Evolutionary conservation across 37 sponge, comb jelly and placozoan species (phyloP).

Genomic region (Spongilla lacustris): DNA sequence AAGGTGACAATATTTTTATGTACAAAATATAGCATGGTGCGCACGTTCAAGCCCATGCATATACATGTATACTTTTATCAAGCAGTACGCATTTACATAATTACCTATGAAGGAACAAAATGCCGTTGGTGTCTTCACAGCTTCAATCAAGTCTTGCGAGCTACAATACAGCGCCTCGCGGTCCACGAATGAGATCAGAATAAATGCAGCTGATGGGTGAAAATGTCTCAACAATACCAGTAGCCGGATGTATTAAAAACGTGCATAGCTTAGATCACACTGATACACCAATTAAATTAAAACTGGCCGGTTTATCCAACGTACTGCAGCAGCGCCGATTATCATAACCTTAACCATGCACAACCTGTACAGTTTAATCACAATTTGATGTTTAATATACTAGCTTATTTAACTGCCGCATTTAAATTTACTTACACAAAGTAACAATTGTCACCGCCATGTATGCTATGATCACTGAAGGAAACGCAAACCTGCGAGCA

Average conservation of each 20-base stretch:
- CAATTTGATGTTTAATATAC: not conserved
- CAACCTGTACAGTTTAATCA: too few relatives aligned
- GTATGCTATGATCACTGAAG: constrained; percentile 37
- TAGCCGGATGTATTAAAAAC: not conserved
- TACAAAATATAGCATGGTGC: too few relatives aligned
- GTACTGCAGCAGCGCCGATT: too few relatives aligned
- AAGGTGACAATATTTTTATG: too few relatives aligned
- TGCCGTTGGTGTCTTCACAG: constrained; percentile 29
- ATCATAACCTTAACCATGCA: too few relatives aligned
- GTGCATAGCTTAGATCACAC: too few relatives aligned
- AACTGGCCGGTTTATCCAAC: too few relatives aligned
- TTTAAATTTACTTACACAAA: not conserved
- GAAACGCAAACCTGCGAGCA: constrained; percentile 27
- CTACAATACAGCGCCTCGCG: constrained; percentile 31
- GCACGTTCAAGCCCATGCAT: too few relatives aligned
- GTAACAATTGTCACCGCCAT: not conserved
- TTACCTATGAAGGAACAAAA: constrained; percentile 46
- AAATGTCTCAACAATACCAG: not conserved
- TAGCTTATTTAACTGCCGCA: not conserved
- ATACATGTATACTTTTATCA: too few relatives aligned
- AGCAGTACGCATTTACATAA: too few relatives aligned
- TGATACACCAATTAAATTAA: too few relatives aligned
- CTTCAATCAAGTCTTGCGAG: not conserved
- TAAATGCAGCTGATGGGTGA: constrained; percentile 8
- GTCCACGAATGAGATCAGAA: constrained; percentile 12